Evolutionary conservation across 2,888 invertebrate genomes (phyloP), one percentile per base, ranked within the genome.

Genomic region (Scaptomyza polygonia): DNA sequence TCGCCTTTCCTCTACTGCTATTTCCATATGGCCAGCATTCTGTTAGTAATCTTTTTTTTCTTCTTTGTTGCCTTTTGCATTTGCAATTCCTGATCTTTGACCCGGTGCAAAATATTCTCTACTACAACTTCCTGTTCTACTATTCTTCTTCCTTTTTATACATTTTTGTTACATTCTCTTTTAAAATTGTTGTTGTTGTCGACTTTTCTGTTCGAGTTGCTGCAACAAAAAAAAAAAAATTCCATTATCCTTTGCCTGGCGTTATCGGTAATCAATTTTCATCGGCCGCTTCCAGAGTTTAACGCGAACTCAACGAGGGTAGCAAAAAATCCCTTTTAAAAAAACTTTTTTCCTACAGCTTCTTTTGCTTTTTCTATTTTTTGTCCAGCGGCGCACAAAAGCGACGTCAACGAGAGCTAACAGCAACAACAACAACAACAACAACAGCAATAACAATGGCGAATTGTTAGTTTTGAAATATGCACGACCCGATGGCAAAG

Each of bases 261-360:
- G 75, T 81, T 82, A 82, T 82, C 86, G 82, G 88, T 82, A 87
- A 82, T 82, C 82, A 82, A 82, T 82, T 82, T 82, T 85, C 88
- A 72, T 70, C 75, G 72, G 68, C 67, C 75, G 67, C 55, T 70
- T 61, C 53, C 45, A 57, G 45, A 63, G 54, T 42, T 57, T 43
- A 56, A 44, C 57, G 51, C 49, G 29, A 51, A 51, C 34, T 65
- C 40, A 54, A 67, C 64, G 52, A 65, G 52, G 32, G 42, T 1
- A 27, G 40, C 40, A 39, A 51, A 42, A 16, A 54, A 42, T 58
- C 58, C 32, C 5, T 5, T 34, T 1, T n/a, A 34, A n/a, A 36
- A 36, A 14, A 36, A 34, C 53, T 53, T 51, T 65, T 39, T 67
- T 39, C 9, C 34, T 7, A 4, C 16, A 8, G 39, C 30, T 27